Conservation (phyloP, 2,113 vertebrate species). For the Paradisaea rubra region DNA sequence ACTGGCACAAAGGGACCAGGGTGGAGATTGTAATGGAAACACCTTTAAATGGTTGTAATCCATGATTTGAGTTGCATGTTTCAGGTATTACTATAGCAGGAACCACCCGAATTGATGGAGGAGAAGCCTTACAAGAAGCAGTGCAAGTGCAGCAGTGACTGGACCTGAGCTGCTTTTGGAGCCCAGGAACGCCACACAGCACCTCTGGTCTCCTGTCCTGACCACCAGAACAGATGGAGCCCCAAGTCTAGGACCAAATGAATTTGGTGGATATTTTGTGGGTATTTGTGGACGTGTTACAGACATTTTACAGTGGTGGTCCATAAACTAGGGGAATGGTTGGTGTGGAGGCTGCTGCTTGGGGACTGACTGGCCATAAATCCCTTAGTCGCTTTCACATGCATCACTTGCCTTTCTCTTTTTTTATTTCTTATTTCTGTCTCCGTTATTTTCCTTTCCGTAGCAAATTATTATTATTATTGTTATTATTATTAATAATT, state of each 20-base stretch:
- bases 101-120: rapidly evolving
- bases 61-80: background rate
- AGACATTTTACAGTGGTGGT: background rate
- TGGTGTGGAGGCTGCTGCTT: background rate
- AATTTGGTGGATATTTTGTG: background rate
- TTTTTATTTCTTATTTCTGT: background rate
- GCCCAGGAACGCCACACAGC: background rate
- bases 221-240: background rate
- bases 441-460: background rate
- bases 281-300: no score
- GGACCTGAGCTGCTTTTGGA: background rate
- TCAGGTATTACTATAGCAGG: background rate
- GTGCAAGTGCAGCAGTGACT: background rate
- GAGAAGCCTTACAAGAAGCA: background rate
- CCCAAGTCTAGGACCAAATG: background rate
- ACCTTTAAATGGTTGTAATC: background rate
- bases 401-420: background rate
- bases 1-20: background rate
- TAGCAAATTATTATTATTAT: background rate
- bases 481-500: background rate
- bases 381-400: rapidly evolving
- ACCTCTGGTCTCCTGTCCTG: background rate
- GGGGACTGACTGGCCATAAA: background rate
- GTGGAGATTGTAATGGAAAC: background rate
- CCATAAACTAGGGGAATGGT: background rate